Base-by-base conservation (phyloP, 2,113 vertebrate genomes). In the Channa argus region DNA sequence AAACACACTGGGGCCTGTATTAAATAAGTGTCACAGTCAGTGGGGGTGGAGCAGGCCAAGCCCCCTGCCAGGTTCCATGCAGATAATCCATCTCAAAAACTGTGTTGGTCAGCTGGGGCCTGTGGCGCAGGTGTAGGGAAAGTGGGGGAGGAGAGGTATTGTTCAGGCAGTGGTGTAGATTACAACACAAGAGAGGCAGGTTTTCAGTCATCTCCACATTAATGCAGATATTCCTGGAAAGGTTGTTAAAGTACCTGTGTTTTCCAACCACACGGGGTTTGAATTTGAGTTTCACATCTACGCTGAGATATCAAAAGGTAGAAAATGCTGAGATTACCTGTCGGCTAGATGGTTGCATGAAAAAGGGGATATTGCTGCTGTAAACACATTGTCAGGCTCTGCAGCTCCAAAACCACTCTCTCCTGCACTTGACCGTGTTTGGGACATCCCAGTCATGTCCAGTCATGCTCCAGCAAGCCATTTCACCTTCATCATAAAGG, bases 1-100 rank as follows among this genome's bases (percentile, higher is more conserved):
- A 94, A 94, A 94, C 92, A 94, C 84, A 88, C 83, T 56, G 66
- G 84, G 77, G 80, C 69, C 90, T 92, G 91, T 88, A 89, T 93
- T 92, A 85, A 92, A 86, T 89, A 90, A 92, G 89, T 91, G 90
- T 92, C 90, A 90, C 88, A 87, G 89, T 83, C 86, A 70, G 58
- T 52, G 67, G 80, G 80, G 87, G 84, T 34, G 83, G 85, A 80
- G 86, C 59, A 50, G 73, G 59, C 64, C 63, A 0, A 50, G 66
- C 80, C 81, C 78, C 69, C 76, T 52, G 69, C 87, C 63, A 70
- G 72, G 63, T 43, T 79, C 72, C 81, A 65, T 76, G 72, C 85
- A 75, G 87, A 91, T 90, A 91, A 91, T 89, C 88, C 83, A 72
- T 70, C 82, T 80, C 39, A 50, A 66, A 86, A 81, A 65, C 60